These are phyloP conservation scores for Pampus argenteus DNA, from an alignment of 2,797 vertebrate species.

Conservation along the genomic window DNA sequence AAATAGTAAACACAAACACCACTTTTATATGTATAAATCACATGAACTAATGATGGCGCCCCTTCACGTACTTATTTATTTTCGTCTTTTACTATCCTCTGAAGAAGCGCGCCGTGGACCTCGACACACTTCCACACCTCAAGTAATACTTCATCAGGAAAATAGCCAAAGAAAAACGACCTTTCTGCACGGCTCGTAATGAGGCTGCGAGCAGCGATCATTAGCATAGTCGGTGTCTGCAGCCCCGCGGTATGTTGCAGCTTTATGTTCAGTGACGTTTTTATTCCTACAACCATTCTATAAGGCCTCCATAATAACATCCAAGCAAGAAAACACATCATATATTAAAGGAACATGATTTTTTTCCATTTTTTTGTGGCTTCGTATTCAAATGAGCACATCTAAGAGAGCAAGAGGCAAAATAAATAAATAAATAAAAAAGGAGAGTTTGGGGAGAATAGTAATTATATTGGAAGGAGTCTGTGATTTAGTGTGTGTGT, in stretches of 20 bases:
- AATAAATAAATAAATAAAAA: too few species aligned
- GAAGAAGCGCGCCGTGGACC: conserved; percentile 44
- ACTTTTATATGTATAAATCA: conserved; percentile 55
- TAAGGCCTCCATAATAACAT: conserved; percentile 78
- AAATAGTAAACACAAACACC: conserved; percentile 49
- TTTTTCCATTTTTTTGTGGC: too few species aligned
- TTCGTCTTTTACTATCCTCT: conserved; percentile 38
- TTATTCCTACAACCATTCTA: conserved; percentile 77
- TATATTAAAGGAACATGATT: conserved; percentile 74
- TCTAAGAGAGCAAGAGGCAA: conserved; percentile 66
- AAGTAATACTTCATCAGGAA: conserved; percentile 73
- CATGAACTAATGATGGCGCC: conserved; percentile 34
- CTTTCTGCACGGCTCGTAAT: conserved; percentile 76
- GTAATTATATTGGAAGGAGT: conserved; percentile 78
- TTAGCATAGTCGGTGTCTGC: conserved; percentile 81
- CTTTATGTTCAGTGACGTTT: conserved; percentile 78
- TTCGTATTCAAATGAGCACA: conserved; percentile 80
- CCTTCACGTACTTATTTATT: conserved; percentile 55
- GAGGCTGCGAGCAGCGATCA: conserved; percentile 79
- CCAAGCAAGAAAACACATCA: conserved; percentile 74
- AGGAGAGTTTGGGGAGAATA: conserved; percentile 68
- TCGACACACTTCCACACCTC: conserved; percentile 54
- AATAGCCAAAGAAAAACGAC: conserved; percentile 80
- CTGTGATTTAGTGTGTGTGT: conserved; percentile 69
- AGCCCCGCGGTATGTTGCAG: conserved; percentile 64